Evolutionary conservation across 2,797 vertebrate genomes (phyloP), one percentile per base, ranked within the genome.

Genomic region (Parambassis ranga): DNA sequence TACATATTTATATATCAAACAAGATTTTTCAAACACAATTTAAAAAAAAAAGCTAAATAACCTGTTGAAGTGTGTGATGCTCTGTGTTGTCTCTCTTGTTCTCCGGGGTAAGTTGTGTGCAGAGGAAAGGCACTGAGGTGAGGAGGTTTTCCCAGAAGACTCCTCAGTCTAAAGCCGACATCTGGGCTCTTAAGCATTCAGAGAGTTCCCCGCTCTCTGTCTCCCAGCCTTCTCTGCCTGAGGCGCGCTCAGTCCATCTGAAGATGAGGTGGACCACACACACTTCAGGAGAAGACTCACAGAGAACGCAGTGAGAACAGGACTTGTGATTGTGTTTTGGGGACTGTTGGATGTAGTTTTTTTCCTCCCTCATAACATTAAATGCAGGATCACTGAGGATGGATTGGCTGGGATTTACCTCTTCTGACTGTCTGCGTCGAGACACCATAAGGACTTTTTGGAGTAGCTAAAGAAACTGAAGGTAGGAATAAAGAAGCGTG

Each of bases 401-500:
- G 72, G 73, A 67, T 2, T 13, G 63, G 49, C 27, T 0, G 7
- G 44, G 31, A 42, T 24, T 11, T 22, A 63, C 56, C 57, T 47
- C 33, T 49, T 65, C 42, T 39, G 57, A 60, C 43, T 60, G 46
- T 55, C 62, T 31, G 30, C 68, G 57, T 65, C 48, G 68, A 46
- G 61, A 71, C 70, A 55, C 28, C n/a, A 1, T 52, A 3, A 84
- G 58, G 56, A 75, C 28, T 70, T 59, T 63, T 35, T 65, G 30
- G 47, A 71, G 14, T 62, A 37, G 71, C 49, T 63, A 4, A 64
- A 53, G 24, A 68, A 63, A 65, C 3, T 47, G 15, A 55, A 84
- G 83, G 88, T 88, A 83, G 46, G 83, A 56, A 20, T 3, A 10
- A 50, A 48, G 2, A 24, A 22, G 3, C 7, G 4, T 39, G 7